phyloP scores from a whole-genome alignment of 2,888 invertebrate species.

The Dicyrtoma fusca region DNA sequence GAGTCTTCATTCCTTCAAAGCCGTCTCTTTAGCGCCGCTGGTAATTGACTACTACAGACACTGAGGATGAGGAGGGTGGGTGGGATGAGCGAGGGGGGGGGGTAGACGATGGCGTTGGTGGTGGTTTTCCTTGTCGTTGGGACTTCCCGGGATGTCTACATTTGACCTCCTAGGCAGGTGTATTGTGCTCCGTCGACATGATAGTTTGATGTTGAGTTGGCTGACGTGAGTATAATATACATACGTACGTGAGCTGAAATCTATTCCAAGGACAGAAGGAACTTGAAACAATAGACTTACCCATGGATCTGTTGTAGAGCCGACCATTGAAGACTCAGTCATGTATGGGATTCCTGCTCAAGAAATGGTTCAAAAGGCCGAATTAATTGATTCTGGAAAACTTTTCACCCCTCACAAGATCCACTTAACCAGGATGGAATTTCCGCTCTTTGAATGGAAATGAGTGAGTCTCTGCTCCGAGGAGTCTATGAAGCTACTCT shows the following conservation, averaged over 20 bases:
- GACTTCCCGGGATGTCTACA: no score
- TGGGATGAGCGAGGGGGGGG: no score
- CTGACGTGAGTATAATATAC: no score
- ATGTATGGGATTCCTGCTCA: slow-evolving; percentile 15
- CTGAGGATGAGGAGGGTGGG: no score
- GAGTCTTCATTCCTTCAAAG: no score
- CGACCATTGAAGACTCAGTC: slow-evolving; percentile 7
- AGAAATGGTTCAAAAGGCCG: slow-evolving; percentile 32
- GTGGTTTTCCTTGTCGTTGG: no score
- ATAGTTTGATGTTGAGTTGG: no score
- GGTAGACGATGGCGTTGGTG: no score
- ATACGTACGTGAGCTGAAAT: neutral
- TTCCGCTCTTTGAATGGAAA: slow-evolving; percentile 20
- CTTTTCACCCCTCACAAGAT: slow-evolving; percentile 21
- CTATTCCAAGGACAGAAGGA: neutral
- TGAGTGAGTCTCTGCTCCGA: neutral
- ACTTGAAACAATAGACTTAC: slow-evolving; percentile 17
- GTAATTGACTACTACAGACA: no score
- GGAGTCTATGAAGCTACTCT: slow-evolving; percentile 19
- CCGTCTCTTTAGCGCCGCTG: no score
- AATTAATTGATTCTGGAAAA: slow-evolving; percentile 32
- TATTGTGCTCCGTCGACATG: no score
- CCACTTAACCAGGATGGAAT: slow-evolving; percentile 24
- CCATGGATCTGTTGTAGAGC: neutral
- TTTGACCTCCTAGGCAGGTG: no score